A percentile compares a stretch with the other conserved stretches of the same genome.
These are phyloP conservation scores for Drosophila ogumai DNA, from an alignment of 1,140 invertebrate species.

Conservation along the genomic window DNA sequence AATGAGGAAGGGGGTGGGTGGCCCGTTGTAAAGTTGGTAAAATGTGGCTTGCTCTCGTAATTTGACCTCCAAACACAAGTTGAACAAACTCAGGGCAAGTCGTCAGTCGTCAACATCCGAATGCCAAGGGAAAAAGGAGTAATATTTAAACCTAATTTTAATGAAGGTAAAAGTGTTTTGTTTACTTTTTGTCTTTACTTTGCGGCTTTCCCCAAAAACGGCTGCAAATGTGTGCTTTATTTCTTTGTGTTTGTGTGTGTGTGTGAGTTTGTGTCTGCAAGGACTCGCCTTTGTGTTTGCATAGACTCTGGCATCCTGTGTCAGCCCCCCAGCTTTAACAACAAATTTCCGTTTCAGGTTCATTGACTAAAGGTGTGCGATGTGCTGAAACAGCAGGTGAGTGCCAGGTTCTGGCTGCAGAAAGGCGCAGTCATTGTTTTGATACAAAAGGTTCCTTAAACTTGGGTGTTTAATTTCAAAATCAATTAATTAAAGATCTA, in stretches of 20 bases:
- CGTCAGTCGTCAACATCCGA: slow-evolving; percentile 23
- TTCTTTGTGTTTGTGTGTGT: neutral
- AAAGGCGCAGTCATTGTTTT: neutral
- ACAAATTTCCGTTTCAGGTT: slow-evolving; percentile 6
- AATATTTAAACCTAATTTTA: slow-evolving; percentile 78
- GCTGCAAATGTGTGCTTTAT: slow-evolving; percentile 13
- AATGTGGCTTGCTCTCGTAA: slow-evolving; percentile 36
- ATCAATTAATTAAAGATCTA: neutral
- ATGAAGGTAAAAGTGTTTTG: slow-evolving; percentile 68
- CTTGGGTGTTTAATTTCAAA: neutral
- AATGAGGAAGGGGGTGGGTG: neutral
- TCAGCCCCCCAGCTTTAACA: slow-evolving; percentile 10
- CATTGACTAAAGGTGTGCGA: slow-evolving; percentile 18
- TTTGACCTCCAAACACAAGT: slow-evolving; percentile 77
- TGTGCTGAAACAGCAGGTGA: neutral
- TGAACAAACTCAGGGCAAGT: slow-evolving; percentile 41
- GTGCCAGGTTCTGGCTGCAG: slow-evolving; percentile 18
- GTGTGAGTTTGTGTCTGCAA: slow-evolving; percentile 1
- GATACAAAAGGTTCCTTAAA: slow-evolving; percentile 1
- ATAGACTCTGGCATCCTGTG: slow-evolving; percentile 3
- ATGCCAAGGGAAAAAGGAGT: slow-evolving; percentile 29
- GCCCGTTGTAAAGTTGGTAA: slow-evolving; percentile 20
- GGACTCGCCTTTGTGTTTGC: slow-evolving; percentile 19
- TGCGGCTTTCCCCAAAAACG: slow-evolving; percentile 8
- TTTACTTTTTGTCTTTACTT: slow-evolving; percentile 44